Percentiles rank a stretch among this genome's conserved stretches.
Evolutionary conservation across 2,888 invertebrate genomes (phyloP).

Genomic region (Terebella lapidaria): DNA sequence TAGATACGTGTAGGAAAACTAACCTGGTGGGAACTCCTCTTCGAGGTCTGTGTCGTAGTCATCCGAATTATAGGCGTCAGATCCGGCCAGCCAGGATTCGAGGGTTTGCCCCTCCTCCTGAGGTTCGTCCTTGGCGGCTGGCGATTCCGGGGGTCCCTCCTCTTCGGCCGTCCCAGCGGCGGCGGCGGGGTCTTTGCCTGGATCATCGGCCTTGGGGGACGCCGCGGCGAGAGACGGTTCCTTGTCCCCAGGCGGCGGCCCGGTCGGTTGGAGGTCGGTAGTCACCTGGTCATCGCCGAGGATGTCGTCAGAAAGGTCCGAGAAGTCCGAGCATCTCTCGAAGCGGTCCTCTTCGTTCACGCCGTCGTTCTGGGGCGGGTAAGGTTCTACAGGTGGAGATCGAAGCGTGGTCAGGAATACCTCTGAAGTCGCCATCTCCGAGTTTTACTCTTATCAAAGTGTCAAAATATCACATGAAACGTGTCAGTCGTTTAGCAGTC

Average conservation of each 20-base stretch:
- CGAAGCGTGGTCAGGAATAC: neutral
- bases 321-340: too few species aligned
- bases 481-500: too few species aligned
- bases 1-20: too few species aligned
- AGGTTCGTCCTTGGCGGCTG: too few species aligned
- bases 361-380: neutral
- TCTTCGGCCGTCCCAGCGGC: neutral
- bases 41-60: slow-evolving; percentile 49
- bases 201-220: neutral
- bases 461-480: too few species aligned
- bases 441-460: too few species aligned
- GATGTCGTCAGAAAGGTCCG: too few species aligned
- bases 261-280: too few species aligned
- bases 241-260: too few species aligned
- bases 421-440: neutral
- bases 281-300: neutral
- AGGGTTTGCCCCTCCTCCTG: too few species aligned
- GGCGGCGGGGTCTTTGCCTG: neutral
- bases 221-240: neutral
- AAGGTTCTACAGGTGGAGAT: neutral
- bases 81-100: neutral
- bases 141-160: too few species aligned
- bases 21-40: slow-evolving; percentile 29
- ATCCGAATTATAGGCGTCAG: slow-evolving; percentile 23
- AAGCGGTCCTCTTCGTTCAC: neutral